Evolutionary conservation across 2,888 invertebrate genomes (phyloP).

Genomic region (Eilema griseolum): DNA sequence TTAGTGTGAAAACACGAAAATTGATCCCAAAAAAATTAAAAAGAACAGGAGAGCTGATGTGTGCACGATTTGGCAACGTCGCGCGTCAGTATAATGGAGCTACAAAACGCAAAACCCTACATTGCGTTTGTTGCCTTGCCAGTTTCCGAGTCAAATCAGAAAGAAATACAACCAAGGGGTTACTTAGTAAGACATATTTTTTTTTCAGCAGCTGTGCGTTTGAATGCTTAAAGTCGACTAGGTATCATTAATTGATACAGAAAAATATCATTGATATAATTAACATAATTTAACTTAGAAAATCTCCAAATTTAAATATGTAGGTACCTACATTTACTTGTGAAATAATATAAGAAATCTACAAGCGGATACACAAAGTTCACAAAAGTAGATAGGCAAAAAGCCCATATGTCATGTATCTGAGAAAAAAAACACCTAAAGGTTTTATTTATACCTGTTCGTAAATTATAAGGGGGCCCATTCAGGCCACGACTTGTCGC

Average conservation of each 20-base stretch:
- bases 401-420: not conserved
- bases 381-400: not conserved
- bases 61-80: slow-evolving; percentile 54
- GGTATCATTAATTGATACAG: not conserved
- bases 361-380: not conserved
- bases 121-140: slow-evolving; percentile 28
- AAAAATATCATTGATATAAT: too few species aligned
- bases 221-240: not conserved
- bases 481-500: slow-evolving; percentile 20
- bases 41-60: slow-evolving; percentile 20
- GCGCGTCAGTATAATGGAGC: slow-evolving; percentile 24
- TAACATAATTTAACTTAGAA: too few species aligned
- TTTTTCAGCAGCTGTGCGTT: not conserved
- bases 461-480: slow-evolving; percentile 10
- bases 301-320: too few species aligned
- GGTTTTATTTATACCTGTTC: slow-evolving; percentile 10
- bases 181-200: not conserved
- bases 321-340: too few species aligned
- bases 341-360: not conserved
- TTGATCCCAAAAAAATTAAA: slow-evolving; percentile 36
- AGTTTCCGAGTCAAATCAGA: not conserved
- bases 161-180: not conserved
- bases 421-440: not conserved
- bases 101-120: slow-evolving; percentile 36
- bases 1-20: slow-evolving; percentile 45